Evolutionary conservation across 2,888 invertebrate genomes (phyloP).

Genomic region (Himalopsyche tibetana): DNA sequence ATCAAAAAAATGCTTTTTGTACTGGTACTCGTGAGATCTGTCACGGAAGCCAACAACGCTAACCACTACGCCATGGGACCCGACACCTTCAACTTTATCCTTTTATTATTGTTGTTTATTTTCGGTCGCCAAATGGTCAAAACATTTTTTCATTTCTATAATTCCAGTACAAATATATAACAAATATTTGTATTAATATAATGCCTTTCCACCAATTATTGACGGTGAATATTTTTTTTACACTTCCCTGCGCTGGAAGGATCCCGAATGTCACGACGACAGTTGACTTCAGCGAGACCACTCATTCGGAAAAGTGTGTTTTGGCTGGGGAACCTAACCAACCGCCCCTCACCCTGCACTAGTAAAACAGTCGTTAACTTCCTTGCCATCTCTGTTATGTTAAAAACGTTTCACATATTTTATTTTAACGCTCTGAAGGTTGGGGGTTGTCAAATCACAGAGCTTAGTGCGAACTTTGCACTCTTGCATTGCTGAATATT

Average conservation of each 20-base stretch:
- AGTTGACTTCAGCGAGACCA: constrained; percentile 37
- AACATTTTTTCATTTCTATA: too few species aligned
- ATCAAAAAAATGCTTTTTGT: too few species aligned
- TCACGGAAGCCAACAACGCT: too few species aligned
- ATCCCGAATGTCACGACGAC: constrained; percentile 34
- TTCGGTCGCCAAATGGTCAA: too few species aligned
- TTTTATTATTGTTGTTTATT: too few species aligned
- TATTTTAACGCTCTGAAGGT: constrained; percentile 12
- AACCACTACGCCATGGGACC: too few species aligned
- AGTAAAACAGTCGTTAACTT: constrained; percentile 40
- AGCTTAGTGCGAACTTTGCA: background rate
- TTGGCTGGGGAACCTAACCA: constrained; percentile 35
- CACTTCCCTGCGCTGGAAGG: background rate
- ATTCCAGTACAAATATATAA: too few species aligned
- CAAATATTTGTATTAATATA: too few species aligned
- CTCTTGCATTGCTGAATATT: background rate
- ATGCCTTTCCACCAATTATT: too few species aligned
- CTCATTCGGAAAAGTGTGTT: constrained; percentile 43
- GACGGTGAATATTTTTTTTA: too few species aligned
- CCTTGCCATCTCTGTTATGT: constrained; percentile 5
- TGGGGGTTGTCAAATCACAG: background rate
- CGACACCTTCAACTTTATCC: too few species aligned
- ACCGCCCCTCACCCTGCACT: constrained; percentile 27
- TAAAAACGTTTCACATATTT: constrained; percentile 42
- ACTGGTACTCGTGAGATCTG: too few species aligned